Evolutionary conservation across 2,888 invertebrate species (phyloP).

Genomic region (Tenthredo scrophulariae): DNA sequence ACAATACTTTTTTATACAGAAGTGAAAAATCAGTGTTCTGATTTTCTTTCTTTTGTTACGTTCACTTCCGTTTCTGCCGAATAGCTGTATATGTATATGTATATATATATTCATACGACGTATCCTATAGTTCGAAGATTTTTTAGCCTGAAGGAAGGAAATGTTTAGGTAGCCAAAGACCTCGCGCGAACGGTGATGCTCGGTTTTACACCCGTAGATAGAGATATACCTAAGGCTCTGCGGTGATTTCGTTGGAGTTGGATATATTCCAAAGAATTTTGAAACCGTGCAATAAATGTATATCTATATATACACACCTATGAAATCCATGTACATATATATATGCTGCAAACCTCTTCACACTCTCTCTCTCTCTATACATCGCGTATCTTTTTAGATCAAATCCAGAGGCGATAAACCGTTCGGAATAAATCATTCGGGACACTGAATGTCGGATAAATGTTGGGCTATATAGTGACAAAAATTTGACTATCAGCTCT

Average conservation of each 20-base stretch:
- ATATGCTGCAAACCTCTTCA: background rate
- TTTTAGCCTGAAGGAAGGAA: conserved; percentile 14
- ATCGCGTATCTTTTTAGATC: conserved; percentile 22
- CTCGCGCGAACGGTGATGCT: background rate
- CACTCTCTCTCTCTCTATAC: background rate
- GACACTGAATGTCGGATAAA: conserved; percentile 36
- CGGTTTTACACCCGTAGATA: background rate
- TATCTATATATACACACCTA: background rate
- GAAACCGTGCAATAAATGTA: conserved; percentile 26
- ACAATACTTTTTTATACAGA: background rate
- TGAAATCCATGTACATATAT: background rate
- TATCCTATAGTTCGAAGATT: background rate
- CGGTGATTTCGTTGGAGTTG: conserved; percentile 41
- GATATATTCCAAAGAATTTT: conserved; percentile 37
- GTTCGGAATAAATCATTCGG: conserved; percentile 44
- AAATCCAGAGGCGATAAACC: conserved; percentile 43
- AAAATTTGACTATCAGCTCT: conserved; percentile 29
- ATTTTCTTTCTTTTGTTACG: background rate
- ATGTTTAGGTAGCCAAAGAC: conserved; percentile 23
- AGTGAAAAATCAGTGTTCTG: background rate
- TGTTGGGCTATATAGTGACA: background rate
- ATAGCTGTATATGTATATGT: background rate
- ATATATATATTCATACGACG: background rate
- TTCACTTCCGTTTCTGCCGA: background rate
- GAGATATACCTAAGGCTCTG: background rate